A percentile compares a stretch with the other conserved stretches of the same genome.
Evolutionary conservation across 2,113 vertebrate species (phyloP).

Genomic region (Oncorhynchus gorbuscha): DNA sequence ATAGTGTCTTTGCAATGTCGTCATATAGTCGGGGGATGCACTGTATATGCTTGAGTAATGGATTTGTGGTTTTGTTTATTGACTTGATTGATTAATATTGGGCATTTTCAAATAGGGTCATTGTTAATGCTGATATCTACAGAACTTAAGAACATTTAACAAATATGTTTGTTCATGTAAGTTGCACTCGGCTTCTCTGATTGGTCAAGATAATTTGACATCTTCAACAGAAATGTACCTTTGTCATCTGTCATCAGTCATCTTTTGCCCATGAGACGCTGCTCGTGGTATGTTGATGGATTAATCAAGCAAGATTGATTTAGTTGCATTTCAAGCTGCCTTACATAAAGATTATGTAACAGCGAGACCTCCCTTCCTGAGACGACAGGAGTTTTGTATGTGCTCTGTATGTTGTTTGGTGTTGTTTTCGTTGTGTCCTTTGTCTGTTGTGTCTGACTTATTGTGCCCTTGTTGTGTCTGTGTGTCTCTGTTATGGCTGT

Average conservation of each 20-base stretch:
- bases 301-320: conserved; percentile 48
- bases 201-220: too few relatives aligned
- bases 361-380: neutral
- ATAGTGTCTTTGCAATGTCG: too few relatives aligned
- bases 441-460: neutral
- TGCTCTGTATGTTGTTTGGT: neutral
- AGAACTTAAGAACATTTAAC: too few relatives aligned
- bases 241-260: too few relatives aligned
- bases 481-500: neutral
- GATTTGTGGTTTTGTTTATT: neutral
- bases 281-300: conserved; percentile 6
- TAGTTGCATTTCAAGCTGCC: conserved; percentile 32
- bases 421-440: neutral
- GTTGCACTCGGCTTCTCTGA: too few relatives aligned
- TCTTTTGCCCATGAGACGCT: neutral
- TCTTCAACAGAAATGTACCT: too few relatives aligned
- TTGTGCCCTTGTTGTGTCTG: conserved; percentile 24
- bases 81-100: too few relatives aligned
- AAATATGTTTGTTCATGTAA: too few relatives aligned
- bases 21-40: too few relatives aligned
- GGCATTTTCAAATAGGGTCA: too few relatives aligned
- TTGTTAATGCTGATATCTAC: too few relatives aligned
- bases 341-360: conserved; percentile 1
- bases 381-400: neutral
- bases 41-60: too few relatives aligned